phyloP scores from a whole-genome alignment of 2,113 vertebrate genomes.

The Ochotona curzoniae region DNA sequence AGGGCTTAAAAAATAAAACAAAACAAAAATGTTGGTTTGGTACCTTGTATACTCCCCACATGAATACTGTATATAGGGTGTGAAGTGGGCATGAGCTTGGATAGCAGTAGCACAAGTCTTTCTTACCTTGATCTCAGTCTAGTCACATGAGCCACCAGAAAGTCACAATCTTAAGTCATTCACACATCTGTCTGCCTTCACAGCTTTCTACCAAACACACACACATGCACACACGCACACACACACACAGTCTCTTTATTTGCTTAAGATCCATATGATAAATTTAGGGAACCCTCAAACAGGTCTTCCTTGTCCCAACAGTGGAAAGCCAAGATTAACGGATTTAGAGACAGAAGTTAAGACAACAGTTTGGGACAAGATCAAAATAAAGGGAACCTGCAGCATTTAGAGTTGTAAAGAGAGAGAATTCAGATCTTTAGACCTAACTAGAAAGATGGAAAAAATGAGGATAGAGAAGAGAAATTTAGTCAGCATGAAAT shows the following conservation, averaged over 20 bases:
- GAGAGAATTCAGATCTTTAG: background rate
- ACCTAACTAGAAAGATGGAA: background rate
- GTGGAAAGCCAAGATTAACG: background rate
- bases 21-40: background rate
- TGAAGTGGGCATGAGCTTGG: no score
- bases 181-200: no score
- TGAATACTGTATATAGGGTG: no score
- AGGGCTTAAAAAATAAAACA: slow-evolving; percentile 79
- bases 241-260: no score
- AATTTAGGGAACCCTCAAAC: background rate
- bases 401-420: background rate
- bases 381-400: background rate
- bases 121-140: no score
- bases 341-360: slow-evolving; percentile 8
- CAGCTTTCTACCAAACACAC: no score
- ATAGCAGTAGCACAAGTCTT: no score
- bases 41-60: no score
- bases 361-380: background rate
- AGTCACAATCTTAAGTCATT: no score
- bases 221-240: no score
- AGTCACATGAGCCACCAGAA: no score
- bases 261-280: background rate
- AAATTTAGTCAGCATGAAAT: background rate
- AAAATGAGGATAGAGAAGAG: background rate
- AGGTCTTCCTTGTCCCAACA: background rate